Evolutionary conservation across 2,113 vertebrate species (phyloP), one percentile per base, ranked within the genome.

Genomic region (Aegithalos caudatus): DNA sequence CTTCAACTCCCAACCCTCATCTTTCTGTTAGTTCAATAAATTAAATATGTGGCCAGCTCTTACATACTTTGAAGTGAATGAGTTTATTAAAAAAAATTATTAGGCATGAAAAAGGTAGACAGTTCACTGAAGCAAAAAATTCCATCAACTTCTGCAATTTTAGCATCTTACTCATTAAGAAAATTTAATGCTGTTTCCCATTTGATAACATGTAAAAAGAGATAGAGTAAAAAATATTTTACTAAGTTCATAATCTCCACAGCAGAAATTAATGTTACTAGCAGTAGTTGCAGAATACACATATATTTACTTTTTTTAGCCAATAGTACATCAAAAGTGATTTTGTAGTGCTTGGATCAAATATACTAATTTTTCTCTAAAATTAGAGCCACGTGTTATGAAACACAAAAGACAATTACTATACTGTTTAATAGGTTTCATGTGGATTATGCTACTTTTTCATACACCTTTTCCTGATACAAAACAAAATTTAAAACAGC

Each of bases 361-460:
- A 83, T 47, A 19, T 8, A 88, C 56, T 69, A 5, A 12, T 72
- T 77, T 90, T 74, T 86, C 64, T 54, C 79, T 76, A 94, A 91
- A 94, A 95, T 64, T 81, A 89, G 42, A 96, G 60, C 9, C 37
- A 78, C 35, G 8, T 93, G 33, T 56, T 96, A 77, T 92, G n/a
- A 96, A 96, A 78, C 18, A 44, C 8, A 73, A 72, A 94, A 93
- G 31, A 21, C 27, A 85, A 86, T 42, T 73, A 88, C 19, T 48
- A 7, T 12, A 33, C 6, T 38, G 14, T 35, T 73, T 66, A 94
- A 86, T 86, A 70, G 24, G 65, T 61, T 93, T 89, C n/a, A 67
- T 28, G 33, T 56, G 72, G 60, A 74, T 69, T 79, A 79, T 31
- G 33, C 61, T 73, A 70, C 17, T 9, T 92, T 92, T 81, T 51